These are phyloP conservation scores for Calliopum simillimum DNA, from an alignment of 2,888 invertebrate species.

Conservation along the genomic window DNA sequence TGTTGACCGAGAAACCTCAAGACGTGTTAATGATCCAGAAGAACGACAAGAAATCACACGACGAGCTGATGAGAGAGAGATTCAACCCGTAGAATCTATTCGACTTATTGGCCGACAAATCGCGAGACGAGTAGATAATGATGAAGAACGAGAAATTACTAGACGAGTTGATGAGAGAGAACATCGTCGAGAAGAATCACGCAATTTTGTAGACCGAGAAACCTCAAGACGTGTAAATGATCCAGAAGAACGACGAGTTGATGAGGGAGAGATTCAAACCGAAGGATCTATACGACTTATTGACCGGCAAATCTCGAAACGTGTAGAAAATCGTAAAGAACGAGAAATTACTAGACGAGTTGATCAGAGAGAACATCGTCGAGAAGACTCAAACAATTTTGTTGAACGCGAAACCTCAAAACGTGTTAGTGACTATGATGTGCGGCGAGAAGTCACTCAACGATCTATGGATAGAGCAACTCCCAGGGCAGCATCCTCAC, in stretches of 20 bases:
- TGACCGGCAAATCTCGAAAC: constrained; percentile 13
- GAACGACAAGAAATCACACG: background rate
- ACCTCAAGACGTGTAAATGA: background rate
- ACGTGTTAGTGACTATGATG: background rate
- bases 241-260: constrained; percentile 5
- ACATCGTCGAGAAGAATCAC: background rate
- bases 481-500: background rate
- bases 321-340: constrained; percentile 2
- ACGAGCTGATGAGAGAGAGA: constrained; percentile 9
- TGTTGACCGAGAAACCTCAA: constrained; percentile 9
- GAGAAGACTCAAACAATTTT: background rate
- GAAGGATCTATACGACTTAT: background rate
- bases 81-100: constrained; percentile 13
- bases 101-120: background rate
- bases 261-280: constrained; percentile 29
- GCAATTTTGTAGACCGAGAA: constrained; percentile 8
- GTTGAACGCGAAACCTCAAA: too few species aligned
- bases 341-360: background rate
- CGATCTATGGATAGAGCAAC: background rate
- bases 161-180: background rate
- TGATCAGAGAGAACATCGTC: background rate
- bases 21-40: background rate
- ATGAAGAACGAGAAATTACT: constrained; percentile 1
- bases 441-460: background rate
- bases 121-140: background rate